phyloP scores from a whole-genome alignment of 2,797 vertebrate species.

The Menidia menidia region DNA sequence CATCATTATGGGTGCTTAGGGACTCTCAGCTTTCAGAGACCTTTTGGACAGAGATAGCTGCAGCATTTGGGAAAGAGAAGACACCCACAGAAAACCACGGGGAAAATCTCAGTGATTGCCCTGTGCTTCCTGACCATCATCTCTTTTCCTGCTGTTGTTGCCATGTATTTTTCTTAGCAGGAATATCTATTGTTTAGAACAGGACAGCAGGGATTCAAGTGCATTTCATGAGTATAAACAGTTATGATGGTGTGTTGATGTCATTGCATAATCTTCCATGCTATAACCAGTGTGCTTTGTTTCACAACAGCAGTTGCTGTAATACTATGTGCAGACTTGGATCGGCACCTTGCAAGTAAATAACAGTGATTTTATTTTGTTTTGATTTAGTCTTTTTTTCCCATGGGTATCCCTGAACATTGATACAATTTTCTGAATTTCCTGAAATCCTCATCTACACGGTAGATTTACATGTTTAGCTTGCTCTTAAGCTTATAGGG shows the following conservation, averaged over 20 bases:
- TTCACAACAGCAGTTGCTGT: too few species aligned
- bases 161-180: neutral
- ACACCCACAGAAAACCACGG: neutral
- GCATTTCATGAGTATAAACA: neutral
- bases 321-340: too few species aligned
- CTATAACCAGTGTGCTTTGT: too few species aligned
- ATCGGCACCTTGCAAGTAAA: too few species aligned
- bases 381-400: too few species aligned
- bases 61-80: neutral
- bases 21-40: neutral
- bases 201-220: neutral
- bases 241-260: neutral
- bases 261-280: too few species aligned
- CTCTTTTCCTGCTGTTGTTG: conserved; percentile 4
- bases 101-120: neutral
- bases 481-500: too few species aligned
- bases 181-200: neutral
- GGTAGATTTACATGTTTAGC: too few species aligned
- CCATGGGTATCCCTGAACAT: too few species aligned
- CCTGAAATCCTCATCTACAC: too few species aligned
- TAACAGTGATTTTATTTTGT: too few species aligned
- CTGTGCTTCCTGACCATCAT: neutral
- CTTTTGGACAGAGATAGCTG: neutral
- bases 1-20: neutral
- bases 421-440: too few species aligned